Evolutionary conservation across 2,797 vertebrate genomes (phyloP), one percentile per base, ranked within the genome.

Genomic region (Holocentrus rufus): DNA sequence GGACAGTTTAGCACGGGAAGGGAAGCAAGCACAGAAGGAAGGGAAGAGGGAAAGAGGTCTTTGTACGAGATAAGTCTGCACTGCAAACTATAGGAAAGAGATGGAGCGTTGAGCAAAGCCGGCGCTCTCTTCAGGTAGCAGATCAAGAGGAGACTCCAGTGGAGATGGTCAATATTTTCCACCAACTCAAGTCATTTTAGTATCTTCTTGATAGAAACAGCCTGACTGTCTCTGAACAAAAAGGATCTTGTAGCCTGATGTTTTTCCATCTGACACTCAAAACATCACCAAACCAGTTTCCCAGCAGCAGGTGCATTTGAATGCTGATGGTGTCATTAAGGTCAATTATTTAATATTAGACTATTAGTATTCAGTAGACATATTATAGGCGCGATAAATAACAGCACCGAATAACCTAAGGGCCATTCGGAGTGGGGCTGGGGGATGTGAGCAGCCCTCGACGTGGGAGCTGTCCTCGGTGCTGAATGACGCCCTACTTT

Each of bases 401-500:
- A 31, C 31, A 5, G 25, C 27, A 30, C 18, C 54, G 18, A 31
- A 56, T 31, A 44, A 44, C 42, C 42, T 17, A 15, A 3, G 5
- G 42, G 14, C 42, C 52, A 25, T 17, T 6, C 61, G n/a, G 69
- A 72, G 59, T 54, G 42, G 57, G 55, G 86, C 69, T 80, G 3
- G 63, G 15, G 52, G 67, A 73, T 62, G 50, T 3, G 81, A 73
- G 74, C 42, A 66, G 66, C 72, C 73, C 67, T 87, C 81, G 85
- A 78, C 66, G 86, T 86, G 88, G 89, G 91, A 91, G 90, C 92
- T 93, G 91, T 92, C 92, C 67, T 88, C 79, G 88, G 91, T 93
- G 88, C 92, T 93, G 92, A 93, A 91, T 92, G 89, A 93, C 92
- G 92, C 92, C 92, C 92, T 92, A 83, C 88, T 89, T 84, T 69